These are phyloP conservation scores for Zaprionus ghesquierei DNA, from an alignment of 1,140 invertebrate genomes.

Conservation along the genomic window DNA sequence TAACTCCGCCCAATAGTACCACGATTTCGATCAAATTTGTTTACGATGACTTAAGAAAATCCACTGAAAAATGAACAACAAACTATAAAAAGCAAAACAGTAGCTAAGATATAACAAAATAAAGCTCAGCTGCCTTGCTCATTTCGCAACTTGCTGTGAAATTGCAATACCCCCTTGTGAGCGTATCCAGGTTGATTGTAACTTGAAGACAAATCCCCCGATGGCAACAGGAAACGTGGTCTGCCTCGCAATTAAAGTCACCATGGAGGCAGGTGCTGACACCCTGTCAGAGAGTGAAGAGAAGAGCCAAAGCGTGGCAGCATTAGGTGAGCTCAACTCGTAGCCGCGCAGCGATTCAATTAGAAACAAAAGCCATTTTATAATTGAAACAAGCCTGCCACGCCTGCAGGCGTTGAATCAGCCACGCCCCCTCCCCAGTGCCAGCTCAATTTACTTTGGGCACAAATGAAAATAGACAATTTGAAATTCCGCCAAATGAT, in stretches of 20 bases:
- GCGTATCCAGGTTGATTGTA: background rate
- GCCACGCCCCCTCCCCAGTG: background rate
- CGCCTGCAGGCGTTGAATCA: slow-evolving; percentile 5
- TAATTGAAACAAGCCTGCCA: slow-evolving; percentile 60
- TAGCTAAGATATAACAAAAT: background rate
- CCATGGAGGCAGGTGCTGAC: slow-evolving; percentile 19
- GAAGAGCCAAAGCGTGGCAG: slow-evolving; percentile 27
- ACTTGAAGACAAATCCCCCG: slow-evolving; percentile 22
- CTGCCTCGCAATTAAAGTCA: slow-evolving; percentile 40
- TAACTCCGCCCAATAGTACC: too few species aligned
- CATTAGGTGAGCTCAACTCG: slow-evolving; percentile 55
- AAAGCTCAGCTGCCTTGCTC: background rate
- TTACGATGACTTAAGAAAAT: background rate
- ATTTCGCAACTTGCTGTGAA: too few species aligned
- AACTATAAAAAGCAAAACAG: background rate
- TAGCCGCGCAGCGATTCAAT: slow-evolving; percentile 56
- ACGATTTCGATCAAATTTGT: too few species aligned
- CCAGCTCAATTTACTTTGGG: background rate
- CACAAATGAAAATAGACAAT: slow-evolving; percentile 9
- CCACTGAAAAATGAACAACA: background rate
- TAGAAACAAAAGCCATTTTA: slow-evolving; percentile 69
- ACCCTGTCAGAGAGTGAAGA: slow-evolving; percentile 12
- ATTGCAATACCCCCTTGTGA: background rate
- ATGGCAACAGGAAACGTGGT: slow-evolving; percentile 29
- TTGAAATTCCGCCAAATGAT: slow-evolving; percentile 16